A percentile compares a stretch with the other conserved stretches of the same genome.
Conservation (phyloP, 2,113 vertebrate species). For the Pteruthius melanotis region DNA sequence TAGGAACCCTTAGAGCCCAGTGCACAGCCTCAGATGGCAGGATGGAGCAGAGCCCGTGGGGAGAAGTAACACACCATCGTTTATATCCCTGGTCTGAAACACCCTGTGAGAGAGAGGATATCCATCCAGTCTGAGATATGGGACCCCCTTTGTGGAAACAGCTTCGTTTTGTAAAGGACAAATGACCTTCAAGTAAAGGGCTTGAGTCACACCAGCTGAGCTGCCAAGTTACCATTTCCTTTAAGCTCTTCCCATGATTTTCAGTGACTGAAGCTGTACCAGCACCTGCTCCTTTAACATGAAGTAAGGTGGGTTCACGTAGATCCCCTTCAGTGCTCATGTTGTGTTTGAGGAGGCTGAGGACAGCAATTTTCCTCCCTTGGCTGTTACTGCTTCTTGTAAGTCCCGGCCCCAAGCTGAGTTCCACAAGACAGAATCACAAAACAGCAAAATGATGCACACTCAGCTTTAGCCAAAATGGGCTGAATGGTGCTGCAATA, state of each 20-base stretch:
- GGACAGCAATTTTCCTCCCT: not conserved
- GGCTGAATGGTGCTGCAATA: not conserved
- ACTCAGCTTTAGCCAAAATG: not conserved
- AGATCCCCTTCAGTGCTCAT: not conserved
- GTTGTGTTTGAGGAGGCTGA: not conserved
- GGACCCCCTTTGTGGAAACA: not conserved
- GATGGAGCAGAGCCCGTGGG: not conserved
- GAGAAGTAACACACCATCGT: not conserved
- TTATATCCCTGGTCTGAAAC: not conserved
- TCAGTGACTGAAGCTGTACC: not conserved
- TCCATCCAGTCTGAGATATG: not conserved
- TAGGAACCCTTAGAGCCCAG: too few relatives aligned
- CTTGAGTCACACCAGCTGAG: not conserved
- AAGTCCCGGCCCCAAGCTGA: not conserved
- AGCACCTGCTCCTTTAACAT: not conserved
- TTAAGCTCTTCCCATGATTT: not conserved
- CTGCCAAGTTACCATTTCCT: not conserved
- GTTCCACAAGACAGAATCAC: not conserved
- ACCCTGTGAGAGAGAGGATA: not conserved
- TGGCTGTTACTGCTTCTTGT: not conserved
- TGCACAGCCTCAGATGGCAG: not conserved
- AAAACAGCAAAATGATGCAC: not conserved
- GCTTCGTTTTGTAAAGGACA: not conserved
- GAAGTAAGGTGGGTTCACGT: rapidly evolving
- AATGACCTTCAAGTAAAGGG: not conserved